phyloP scores from a whole-genome alignment of 2,797 vertebrate genomes.

The Clarias laeviceps region DNA sequence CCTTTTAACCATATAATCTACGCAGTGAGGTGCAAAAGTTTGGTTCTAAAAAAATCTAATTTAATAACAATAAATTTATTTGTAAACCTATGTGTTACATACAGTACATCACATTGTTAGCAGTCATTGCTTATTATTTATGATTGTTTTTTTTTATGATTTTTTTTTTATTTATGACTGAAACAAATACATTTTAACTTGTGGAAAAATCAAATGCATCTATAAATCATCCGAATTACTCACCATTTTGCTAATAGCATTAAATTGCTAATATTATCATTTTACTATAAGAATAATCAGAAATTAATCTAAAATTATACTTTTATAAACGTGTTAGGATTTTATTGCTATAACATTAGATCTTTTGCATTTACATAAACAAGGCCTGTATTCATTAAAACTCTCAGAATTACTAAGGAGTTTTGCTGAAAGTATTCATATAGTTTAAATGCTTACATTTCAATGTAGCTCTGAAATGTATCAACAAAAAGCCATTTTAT shows the following conservation, averaged over 20 bases:
- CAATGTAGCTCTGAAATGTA: not conserved
- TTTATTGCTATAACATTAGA: too few species aligned
- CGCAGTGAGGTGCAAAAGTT: not conserved
- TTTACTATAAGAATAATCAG: too few species aligned
- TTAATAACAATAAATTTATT: not conserved
- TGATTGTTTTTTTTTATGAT: too few species aligned
- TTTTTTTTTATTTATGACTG: not conserved
- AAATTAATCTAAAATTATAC: not conserved
- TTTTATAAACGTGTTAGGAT: not conserved
- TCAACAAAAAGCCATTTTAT: not conserved
- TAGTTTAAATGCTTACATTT: not conserved
- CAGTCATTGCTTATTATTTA: not conserved
- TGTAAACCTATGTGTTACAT: not conserved
- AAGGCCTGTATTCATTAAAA: not conserved
- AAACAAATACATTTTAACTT: not conserved
- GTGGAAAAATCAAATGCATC: not conserved
- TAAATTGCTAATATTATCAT: not conserved
- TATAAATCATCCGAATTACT: not conserved
- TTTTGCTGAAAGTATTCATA: not conserved
- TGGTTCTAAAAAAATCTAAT: not conserved
- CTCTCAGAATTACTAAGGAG: not conserved
- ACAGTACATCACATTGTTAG: not conserved
- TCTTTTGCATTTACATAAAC: not conserved
- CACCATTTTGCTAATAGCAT: not conserved
- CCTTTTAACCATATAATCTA: not conserved